A percentile compares a stretch with the other conserved stretches of the same genome.
Evolutionary conservation across 2,797 vertebrate species (phyloP).

Genomic region (Lepidocolaptes lacrymiger): DNA sequence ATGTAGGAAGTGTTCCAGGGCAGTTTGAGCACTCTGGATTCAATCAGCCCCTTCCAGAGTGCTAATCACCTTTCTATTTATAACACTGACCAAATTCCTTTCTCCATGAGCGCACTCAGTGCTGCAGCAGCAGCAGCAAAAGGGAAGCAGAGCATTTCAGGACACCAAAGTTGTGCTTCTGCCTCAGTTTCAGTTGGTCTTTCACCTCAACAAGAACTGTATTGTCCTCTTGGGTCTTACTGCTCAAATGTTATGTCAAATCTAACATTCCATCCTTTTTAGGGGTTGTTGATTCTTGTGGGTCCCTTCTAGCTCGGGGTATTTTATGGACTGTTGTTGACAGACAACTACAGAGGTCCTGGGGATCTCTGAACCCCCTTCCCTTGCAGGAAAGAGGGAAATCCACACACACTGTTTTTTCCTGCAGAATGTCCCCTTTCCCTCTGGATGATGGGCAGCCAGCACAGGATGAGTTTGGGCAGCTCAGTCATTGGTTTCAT

Average conservation of each 20-base stretch:
- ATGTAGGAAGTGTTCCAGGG: accelerated
- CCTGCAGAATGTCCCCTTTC: not conserved
- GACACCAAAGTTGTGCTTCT: not conserved
- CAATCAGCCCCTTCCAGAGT: accelerated
- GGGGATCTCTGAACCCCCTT: not conserved
- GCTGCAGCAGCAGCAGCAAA: not conserved
- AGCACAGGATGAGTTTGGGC: not conserved
- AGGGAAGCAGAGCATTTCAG: not conserved
- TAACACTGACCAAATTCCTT: not conserved
- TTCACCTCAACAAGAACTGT: not conserved
- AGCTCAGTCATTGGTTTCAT: accelerated
- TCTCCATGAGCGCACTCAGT: accelerated
- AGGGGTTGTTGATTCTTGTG: accelerated
- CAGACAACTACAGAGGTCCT: accelerated
- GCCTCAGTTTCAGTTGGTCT: not conserved
- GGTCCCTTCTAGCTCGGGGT: not conserved
- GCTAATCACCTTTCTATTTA: not conserved
- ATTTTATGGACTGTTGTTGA: not conserved
- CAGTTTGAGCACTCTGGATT: not conserved
- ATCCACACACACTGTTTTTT: accelerated
- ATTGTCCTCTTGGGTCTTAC: not conserved
- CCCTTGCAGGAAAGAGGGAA: not conserved
- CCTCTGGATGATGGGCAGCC: not conserved
- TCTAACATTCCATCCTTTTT: accelerated
- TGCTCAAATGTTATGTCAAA: not conserved